phyloP scores from a whole-genome alignment of 2,888 invertebrate species.

The Caenorhabditis macrosperma region DNA sequence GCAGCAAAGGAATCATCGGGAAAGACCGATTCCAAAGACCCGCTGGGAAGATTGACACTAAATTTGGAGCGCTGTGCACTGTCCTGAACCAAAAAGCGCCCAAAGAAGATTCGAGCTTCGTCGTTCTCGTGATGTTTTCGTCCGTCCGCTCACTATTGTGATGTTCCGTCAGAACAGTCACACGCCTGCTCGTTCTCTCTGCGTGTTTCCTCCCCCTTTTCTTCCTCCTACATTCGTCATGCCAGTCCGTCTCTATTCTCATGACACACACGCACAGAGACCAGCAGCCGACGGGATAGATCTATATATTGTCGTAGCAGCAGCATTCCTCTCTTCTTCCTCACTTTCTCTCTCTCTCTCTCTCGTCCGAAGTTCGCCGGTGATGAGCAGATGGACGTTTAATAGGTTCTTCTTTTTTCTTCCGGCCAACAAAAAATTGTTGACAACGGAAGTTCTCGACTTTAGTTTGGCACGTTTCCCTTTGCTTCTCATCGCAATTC shows the following conservation, averaged over 20 bases:
- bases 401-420: too few relatives aligned
- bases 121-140: constrained; percentile 20
- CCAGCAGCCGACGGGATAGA: constrained; percentile 10
- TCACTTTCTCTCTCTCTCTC: constrained; percentile 1
- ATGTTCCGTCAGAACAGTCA: constrained; percentile 47
- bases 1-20: too few relatives aligned
- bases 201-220: constrained; percentile 34
- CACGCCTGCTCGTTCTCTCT: constrained; percentile 45
- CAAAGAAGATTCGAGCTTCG: constrained; percentile 11
- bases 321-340: constrained; percentile 8
- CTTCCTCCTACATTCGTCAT: too few relatives aligned
- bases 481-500: background rate
- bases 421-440: constrained; percentile 4
- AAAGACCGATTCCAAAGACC: too few relatives aligned
- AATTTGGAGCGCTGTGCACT: too few relatives aligned
- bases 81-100: background rate
- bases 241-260: constrained; percentile 17
- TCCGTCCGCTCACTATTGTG: too few relatives aligned
- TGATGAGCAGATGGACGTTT: background rate
- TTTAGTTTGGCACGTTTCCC: background rate
- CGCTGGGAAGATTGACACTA: too few relatives aligned
- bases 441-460: background rate
- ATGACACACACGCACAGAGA: constrained; percentile 24
- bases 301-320: constrained; percentile 17
- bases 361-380: constrained; percentile 10